Percentiles rank a stretch among this genome's conserved stretches.
These are phyloP conservation scores for Gymnoscopelus microlampas DNA, from an alignment of 2,797 vertebrate genomes.

Conservation along the genomic window DNA sequence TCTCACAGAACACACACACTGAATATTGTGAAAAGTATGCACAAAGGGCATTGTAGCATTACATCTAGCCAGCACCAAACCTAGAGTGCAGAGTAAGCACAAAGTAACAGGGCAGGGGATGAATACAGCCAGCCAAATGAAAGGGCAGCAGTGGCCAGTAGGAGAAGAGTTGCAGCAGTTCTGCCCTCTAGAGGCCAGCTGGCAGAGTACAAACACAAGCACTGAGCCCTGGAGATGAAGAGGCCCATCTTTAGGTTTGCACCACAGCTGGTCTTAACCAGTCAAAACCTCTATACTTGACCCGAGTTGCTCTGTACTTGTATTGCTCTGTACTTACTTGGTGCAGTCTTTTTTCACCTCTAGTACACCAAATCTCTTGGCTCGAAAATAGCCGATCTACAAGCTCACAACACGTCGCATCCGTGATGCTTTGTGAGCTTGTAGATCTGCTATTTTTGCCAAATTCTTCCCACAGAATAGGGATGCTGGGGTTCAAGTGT, in stretches of 20 bases:
- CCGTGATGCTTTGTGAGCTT: too few species aligned
- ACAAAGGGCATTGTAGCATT: slow-evolving; percentile 5
- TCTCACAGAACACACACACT: slow-evolving; percentile 6
- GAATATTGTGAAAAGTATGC: slow-evolving; percentile 8
- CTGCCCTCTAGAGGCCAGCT: slow-evolving; percentile 62
- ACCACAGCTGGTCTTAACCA: not conserved
- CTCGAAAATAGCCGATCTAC: too few species aligned
- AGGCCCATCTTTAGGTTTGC: not conserved
- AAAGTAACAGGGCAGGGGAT: slow-evolving; percentile 10
- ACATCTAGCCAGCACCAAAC: slow-evolving; percentile 16
- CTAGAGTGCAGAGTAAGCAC: slow-evolving; percentile 39
- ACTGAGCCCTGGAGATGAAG: slow-evolving; percentile 13
- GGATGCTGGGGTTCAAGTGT: too few species aligned
- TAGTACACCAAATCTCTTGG: too few species aligned
- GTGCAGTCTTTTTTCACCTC: too few species aligned
- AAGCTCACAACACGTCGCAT: too few species aligned
- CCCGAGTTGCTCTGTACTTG: too few species aligned
- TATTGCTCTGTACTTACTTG: too few species aligned
- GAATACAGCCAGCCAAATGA: slow-evolving; percentile 15
- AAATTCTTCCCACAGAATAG: too few species aligned
- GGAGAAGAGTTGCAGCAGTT: slow-evolving; percentile 26
- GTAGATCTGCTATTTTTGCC: too few species aligned
- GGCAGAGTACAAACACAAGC: slow-evolving; percentile 20
- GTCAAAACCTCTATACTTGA: too few species aligned
- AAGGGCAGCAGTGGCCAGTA: not conserved